A percentile compares a stretch with the other conserved stretches of the same genome.
phyloP scores from a whole-genome alignment of 2,113 vertebrate genomes.

The Dendrocopos noguchii region DNA sequence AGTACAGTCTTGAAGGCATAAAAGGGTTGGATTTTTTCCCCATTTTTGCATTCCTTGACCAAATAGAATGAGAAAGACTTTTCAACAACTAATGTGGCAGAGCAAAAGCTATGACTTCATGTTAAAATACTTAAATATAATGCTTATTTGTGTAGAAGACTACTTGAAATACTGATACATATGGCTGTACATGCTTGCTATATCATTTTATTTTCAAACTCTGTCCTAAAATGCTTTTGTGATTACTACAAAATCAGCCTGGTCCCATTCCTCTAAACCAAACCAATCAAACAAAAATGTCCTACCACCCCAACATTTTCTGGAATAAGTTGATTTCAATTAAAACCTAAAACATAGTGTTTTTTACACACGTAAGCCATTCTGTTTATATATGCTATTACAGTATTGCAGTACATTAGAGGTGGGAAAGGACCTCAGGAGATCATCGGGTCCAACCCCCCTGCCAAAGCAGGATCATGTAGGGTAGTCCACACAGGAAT shows the following conservation, averaged over 20 bases:
- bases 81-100: background rate
- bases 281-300: background rate
- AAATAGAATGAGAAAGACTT: background rate
- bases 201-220: background rate
- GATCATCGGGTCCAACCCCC: too few species aligned
- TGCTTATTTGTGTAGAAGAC: background rate
- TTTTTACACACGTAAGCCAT: accelerated
- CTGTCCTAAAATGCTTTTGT: background rate
- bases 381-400: background rate
- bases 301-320: background rate
- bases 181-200: background rate
- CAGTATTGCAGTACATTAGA: too few species aligned
- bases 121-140: background rate
- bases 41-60: background rate
- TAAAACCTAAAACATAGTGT: background rate
- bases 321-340: background rate
- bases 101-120: background rate
- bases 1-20: background rate
- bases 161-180: background rate
- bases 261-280: background rate
- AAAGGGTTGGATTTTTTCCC: accelerated
- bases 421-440: too few species aligned
- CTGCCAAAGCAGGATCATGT: too few species aligned
- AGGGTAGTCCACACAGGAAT: too few species aligned
- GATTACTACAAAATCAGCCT: background rate